Evolutionary conservation across 2,797 vertebrate genomes (phyloP), one percentile per base, ranked within the genome.

Genomic region (Sparidentex hasta): DNA sequence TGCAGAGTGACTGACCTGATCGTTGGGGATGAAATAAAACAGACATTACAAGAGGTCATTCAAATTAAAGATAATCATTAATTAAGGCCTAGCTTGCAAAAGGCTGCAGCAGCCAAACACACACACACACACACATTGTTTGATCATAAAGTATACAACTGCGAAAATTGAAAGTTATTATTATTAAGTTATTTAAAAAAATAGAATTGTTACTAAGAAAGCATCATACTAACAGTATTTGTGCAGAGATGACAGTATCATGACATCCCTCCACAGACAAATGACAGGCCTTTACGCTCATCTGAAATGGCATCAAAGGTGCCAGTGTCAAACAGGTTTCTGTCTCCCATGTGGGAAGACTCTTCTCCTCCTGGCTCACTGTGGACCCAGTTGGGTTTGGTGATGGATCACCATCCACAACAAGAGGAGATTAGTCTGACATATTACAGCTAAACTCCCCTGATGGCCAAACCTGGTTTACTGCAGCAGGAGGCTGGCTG

Each of bases 381-480:
- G 59, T 63, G 70, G 82, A 85, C 65, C 75, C 82, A 61, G 55
- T 58, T 81, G 77, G 69, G 43, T 80, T 83, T 65, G 72, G 63
- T 91, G 90, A 92, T 78, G 76, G 90, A 93, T 89, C 21, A 68
- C 74, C 44, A 11, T 78, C 61, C 59, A 47, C 77, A 65, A 58
- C 70, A 51, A 68, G 83, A 93, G 76, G 33, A 91, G 85, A 91
- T 85, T 81, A 89, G 56, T 52, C 58, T 69, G 73, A 79, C 72
- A 63, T 73, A 89, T 90, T 84, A 88, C 65, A 44, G 79, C 69
- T 58, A 25, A 82, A 76, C 74, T 85, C 87, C 83, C 84, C 14
- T 85, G 84, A 80, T 80, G 76, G 62, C 66, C 43, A 65, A 90
- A 90, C 81, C 85, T 82, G 87, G 85, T 91, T 88, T 82, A 65